These are phyloP conservation scores for Oscheius sp. DNA, from an alignment of 1,140 invertebrate species.

Conservation along the genomic window DNA sequence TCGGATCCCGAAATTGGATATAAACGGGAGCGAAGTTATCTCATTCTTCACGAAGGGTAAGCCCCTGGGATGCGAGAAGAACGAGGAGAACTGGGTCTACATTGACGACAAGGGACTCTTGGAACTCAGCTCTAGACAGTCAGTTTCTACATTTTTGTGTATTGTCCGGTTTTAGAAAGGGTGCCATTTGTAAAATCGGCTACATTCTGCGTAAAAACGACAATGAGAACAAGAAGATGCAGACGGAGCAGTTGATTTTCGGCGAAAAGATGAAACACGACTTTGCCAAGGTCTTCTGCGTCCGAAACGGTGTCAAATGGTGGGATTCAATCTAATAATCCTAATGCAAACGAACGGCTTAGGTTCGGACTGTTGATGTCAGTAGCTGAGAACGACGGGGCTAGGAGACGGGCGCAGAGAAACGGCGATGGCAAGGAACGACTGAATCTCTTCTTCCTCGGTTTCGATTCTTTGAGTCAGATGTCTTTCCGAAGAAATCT, in stretches of 20 bases:
- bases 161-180: conserved; percentile 30
- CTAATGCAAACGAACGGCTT: background rate
- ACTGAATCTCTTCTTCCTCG: conserved; percentile 81
- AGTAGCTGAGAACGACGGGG: background rate
- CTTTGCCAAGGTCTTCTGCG: conserved; percentile 19
- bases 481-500: conserved; percentile 82
- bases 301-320: conserved; percentile 17
- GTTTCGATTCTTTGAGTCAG: conserved; percentile 83
- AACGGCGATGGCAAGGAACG: conserved; percentile 25
- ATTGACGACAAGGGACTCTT: conserved; percentile 33
- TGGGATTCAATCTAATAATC: conserved; percentile 3
- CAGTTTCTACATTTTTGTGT: background rate
- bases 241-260: background rate
- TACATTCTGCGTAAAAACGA: conserved; percentile 24
- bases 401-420: background rate
- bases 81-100: conserved; percentile 35
- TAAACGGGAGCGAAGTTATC: conserved; percentile 37
- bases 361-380: conserved; percentile 6
- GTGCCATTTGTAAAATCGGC: conserved; percentile 22
- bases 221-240: conserved; percentile 9
- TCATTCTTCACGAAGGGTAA: conserved; percentile 29
- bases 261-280: conserved; percentile 22
- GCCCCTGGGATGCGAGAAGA: conserved; percentile 33
- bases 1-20: conserved; percentile 42
- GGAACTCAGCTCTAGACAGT: conserved; percentile 7